Base-by-base conservation (phyloP, 2,797 vertebrate species). In the Sebastolobus altivelis region DNA sequence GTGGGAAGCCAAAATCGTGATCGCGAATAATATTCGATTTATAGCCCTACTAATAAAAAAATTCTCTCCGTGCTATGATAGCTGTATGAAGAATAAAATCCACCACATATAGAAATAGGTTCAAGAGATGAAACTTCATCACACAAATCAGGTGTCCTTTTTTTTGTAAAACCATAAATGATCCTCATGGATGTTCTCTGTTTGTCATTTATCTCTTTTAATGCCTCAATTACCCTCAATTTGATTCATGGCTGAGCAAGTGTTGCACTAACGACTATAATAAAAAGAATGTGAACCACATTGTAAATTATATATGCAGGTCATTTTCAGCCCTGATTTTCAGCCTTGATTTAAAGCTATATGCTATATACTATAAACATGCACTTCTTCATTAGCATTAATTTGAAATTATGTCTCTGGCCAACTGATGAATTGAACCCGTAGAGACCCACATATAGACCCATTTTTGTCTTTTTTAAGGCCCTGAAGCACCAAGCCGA, bases 141-240 rank as follows among this genome's bases (percentile, higher is more conserved):
- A 65, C 35, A 38, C 61, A 8, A 63, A 63, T 63, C n/a, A 40
- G 35, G 14, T 16, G 2, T 25, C n/a, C 22, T 59, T 59, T 49
- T 49, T n/a, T 40, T 22, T 31, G 20, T 4, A 46, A 66, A 40
- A 35, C 3, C 56, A 60, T 31, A 52, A 58, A 49, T 37, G 8
- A 65, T 38, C 13, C n/a, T 52, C 13, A 40, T 73, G 20, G 46
- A 40, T 61, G 12, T 52, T 58, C 43, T 43, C 27, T 65, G 27
- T 65, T 63, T 70, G 59, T 65, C 27, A 72, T 69, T 35, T 58
- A 56, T 52, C 69, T 73, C 3, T 43, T 70, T 70, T 70, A 58
- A 35, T 49, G 13, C 20, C 38, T 75, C 16, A 75, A 9, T 56
- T 46, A 55, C n/a, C 37, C 22, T 43, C 1, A 4, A 49, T 63